Evolutionary conservation across 37 sponge, comb jelly and placozoan species (phyloP).

Genomic region (Petrosia ficiformis): DNA sequence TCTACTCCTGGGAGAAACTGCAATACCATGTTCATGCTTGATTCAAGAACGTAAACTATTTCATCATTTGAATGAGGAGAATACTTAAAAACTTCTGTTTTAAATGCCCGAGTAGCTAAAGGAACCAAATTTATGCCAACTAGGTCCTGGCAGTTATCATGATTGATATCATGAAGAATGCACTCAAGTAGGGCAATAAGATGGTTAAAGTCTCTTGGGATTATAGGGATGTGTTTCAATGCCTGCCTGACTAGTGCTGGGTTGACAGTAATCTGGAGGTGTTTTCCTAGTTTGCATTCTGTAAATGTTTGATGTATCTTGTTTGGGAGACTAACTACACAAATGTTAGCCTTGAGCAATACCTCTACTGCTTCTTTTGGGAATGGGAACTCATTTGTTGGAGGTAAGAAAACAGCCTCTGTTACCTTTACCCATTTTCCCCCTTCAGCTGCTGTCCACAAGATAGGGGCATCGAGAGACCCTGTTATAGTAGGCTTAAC

Average conservation of each 20-base stretch:
- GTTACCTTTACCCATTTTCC: constrained; percentile 42
- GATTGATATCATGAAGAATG: constrained; percentile 21
- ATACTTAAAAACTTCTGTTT: not conserved
- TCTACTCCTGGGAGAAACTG: constrained; percentile 25
- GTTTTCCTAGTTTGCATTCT: not conserved
- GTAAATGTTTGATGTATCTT: constrained; percentile 18
- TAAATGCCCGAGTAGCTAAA: not conserved
- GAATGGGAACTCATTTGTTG: not conserved
- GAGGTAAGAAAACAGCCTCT: constrained; percentile 31
- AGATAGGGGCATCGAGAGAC: not conserved
- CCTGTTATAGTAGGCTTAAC: constrained; percentile 13
- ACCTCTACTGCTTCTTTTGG: constrained; percentile 17
- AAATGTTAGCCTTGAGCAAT: constrained; percentile 1
- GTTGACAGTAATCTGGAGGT: not conserved
- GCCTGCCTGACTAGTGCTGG: constrained; percentile 18
- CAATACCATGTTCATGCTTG: not conserved
- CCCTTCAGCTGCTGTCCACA: constrained; percentile 49
- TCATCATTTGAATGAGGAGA: not conserved
- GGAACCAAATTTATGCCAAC: constrained; percentile 33
- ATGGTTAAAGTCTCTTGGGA: not conserved
- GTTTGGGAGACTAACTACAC: constrained; percentile 38
- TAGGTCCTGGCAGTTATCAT: not conserved
- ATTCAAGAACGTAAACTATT: constrained; percentile 1
- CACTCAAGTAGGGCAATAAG: constrained; percentile 18
- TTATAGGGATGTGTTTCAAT: not conserved